Percentiles rank a stretch among this genome's conserved stretches.
These are phyloP conservation scores for Puma concolor DNA, from an alignment of 2,113 vertebrate genomes.

Conservation along the genomic window DNA sequence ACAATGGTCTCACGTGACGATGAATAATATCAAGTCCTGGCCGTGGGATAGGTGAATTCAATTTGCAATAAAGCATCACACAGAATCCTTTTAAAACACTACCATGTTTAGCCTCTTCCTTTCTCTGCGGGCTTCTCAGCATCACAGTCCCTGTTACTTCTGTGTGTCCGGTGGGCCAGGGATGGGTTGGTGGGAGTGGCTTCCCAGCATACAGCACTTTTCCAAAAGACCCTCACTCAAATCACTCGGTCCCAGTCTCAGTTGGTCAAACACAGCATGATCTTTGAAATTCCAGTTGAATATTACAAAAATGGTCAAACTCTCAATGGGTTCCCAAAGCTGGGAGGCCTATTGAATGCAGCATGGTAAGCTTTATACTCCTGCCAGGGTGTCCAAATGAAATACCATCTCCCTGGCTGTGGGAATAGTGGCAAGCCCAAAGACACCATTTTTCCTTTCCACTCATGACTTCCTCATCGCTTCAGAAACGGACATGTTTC, in stretches of 20 bases:
- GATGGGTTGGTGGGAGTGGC: rapidly evolving
- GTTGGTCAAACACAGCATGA: background rate
- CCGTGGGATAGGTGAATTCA: slow-evolving; percentile 78
- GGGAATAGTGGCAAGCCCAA: background rate
- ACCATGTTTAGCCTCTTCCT: background rate
- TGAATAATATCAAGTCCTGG: slow-evolving; percentile 78
- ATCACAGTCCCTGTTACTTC: background rate
- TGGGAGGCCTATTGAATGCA: background rate
- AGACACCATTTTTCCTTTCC: background rate
- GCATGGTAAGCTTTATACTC: background rate
- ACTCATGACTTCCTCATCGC: background rate
- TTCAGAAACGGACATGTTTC: background rate
- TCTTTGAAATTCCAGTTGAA: background rate
- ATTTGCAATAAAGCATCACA: slow-evolving; percentile 78
- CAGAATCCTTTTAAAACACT: slow-evolving; percentile 54
- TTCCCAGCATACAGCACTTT: rapidly evolving
- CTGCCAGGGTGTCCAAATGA: background rate
- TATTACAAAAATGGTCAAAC: background rate
- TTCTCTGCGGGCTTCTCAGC: background rate
- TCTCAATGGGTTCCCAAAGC: too few species aligned
- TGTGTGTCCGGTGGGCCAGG: background rate
- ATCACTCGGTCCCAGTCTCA: background rate
- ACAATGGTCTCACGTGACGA: slow-evolving; percentile 67
- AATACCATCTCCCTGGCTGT: background rate
- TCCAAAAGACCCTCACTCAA: background rate